Percentiles rank a stretch among this genome's conserved stretches.
These are phyloP conservation scores for Mactromeris polynyma DNA, from an alignment of 2,888 invertebrate genomes.

Conservation along the genomic window DNA sequence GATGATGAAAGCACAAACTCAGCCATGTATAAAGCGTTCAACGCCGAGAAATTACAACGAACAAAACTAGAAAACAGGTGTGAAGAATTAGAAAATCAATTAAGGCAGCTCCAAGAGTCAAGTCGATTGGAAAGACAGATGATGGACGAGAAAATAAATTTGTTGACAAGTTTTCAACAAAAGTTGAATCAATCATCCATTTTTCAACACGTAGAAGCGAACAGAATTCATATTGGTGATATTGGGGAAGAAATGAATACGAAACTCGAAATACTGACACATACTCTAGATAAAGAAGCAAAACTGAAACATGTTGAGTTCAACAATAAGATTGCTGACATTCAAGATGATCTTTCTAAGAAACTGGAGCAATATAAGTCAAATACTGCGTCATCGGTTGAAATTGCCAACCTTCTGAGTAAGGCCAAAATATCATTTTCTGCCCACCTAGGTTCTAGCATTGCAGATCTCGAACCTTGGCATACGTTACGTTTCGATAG, in stretches of 20 bases:
- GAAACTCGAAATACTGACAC: background rate
- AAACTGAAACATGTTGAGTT: background rate
- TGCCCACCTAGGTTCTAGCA: background rate
- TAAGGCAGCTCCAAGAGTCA: background rate
- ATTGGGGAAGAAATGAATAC: background rate
- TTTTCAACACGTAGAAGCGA: background rate
- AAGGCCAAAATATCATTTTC: constrained; percentile 19
- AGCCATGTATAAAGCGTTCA: too few species aligned
- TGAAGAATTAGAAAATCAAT: background rate
- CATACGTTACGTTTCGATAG: background rate
- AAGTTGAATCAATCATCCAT: background rate
- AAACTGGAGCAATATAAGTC: background rate
- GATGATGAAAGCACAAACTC: background rate
- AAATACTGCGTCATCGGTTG: background rate
- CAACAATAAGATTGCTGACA: background rate
- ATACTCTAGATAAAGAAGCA: background rate
- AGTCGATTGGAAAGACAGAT: background rate
- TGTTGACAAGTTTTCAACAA: background rate
- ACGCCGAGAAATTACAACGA: background rate
- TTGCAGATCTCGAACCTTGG: too few species aligned
- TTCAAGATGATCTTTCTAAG: background rate
- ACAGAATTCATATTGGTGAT: background rate
- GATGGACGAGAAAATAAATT: background rate
- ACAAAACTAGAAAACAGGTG: background rate
- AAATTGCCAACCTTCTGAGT: background rate